Evolutionary conservation across 1,140 invertebrate genomes (phyloP), one percentile per base, ranked within the genome.

Genomic region (Panonychus citri): DNA sequence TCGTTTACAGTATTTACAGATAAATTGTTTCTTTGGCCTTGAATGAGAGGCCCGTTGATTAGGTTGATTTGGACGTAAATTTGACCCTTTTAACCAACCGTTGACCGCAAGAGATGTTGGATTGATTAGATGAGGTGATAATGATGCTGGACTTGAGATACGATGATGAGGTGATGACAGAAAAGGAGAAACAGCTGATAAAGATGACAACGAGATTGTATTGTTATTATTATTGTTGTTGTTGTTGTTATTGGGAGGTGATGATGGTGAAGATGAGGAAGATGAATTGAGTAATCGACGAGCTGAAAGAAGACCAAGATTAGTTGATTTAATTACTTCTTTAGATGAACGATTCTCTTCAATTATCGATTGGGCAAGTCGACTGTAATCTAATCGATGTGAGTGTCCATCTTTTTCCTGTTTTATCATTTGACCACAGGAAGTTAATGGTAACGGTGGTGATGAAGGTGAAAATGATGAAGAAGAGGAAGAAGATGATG

Each of bases 1-100:
- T 42, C 93, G 77, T 65, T 85, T 83, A 71, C 94, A 98, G 68
- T 86, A 97, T 66, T 89, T 86, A 74, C 94, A 98, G 71, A 97
- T 86, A 74, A 91, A 96, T 75, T 97, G 85, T 77, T 87, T 90
- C 77, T 91, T 90, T 71, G 87, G 83, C 71, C 87, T 78, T 12
- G 58, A 51, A 1, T n/a, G 60, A 57, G 10, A n/a, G n/a, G n/a
- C n/a, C 39, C 39, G n/a, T n/a, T n/a, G n/a, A n/a, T n/a, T n/a
- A n/a, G n/a, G n/a, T n/a, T n/a, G n/a, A n/a, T n/a, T n/a, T n/a
- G n/a, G n/a, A n/a, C n/a, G n/a, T n/a, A n/a, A n/a, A n/a, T n/a
- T n/a, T n/a, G n/a, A n/a, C n/a, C n/a, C n/a, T n/a, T n/a, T n/a
- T n/a, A n/a, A n/a, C n/a, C n/a, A n/a, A n/a, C n/a, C n/a, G n/a